phyloP scores from a whole-genome alignment of 2,797 vertebrate species.

The Psittacula echo region DNA sequence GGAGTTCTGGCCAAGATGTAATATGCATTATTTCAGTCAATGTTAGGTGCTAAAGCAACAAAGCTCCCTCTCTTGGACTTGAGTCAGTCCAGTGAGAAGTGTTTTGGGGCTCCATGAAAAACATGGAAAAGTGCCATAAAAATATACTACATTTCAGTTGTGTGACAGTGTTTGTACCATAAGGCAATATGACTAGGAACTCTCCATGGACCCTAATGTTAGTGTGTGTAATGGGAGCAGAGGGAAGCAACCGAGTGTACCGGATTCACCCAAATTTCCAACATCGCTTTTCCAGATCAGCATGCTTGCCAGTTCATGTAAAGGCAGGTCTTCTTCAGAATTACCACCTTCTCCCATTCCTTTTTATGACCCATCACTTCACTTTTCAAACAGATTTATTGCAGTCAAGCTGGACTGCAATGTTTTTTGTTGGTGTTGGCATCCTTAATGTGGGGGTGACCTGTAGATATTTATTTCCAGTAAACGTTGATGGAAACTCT shows the following conservation, averaged over 20 bases:
- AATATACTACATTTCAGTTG: accelerated
- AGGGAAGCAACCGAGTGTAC: not conserved
- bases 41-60: not conserved
- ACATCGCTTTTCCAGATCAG: not conserved
- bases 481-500: not conserved
- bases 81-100: not conserved
- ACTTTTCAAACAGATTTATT: not conserved
- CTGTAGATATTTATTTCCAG: not conserved
- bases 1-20: not conserved
- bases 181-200: not conserved
- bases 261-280: not conserved
- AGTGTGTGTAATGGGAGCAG: not conserved
- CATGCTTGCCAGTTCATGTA: not conserved
- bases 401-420: not conserved
- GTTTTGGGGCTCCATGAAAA: not conserved
- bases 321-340: not conserved
- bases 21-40: not conserved
- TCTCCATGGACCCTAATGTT: not conserved
- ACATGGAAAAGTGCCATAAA: not conserved
- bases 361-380: not conserved
- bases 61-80: not conserved
- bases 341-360: not conserved
- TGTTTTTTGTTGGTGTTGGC: not conserved
- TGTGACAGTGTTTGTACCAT: accelerated
- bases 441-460: not conserved